These are phyloP conservation scores for Craniophora ligustri DNA, from an alignment of 2,888 invertebrate species.

Conservation along the genomic window DNA sequence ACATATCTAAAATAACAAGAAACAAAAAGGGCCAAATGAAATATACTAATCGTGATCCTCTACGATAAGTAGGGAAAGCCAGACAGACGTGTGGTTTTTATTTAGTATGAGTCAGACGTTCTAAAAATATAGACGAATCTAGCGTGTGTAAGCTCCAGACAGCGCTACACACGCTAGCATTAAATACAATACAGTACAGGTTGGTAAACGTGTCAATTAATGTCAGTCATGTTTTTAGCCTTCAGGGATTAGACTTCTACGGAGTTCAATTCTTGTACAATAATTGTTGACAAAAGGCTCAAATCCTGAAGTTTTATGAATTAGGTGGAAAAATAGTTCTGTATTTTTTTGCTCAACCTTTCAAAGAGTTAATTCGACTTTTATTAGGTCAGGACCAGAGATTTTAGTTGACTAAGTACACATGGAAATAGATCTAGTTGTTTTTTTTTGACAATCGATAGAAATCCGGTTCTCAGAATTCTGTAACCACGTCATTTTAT, in stretches of 20 bases:
- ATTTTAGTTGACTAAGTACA: too few relatives aligned
- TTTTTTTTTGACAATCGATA: slow-evolving; percentile 1
- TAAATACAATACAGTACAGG: too few relatives aligned
- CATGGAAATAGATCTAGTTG: not conserved
- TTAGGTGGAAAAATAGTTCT: not conserved
- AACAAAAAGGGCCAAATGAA: too few relatives aligned
- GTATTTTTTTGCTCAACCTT: not conserved
- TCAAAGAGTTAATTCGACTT: not conserved
- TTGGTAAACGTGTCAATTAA: not conserved
- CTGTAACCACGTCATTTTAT: not conserved
- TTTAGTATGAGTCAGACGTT: too few relatives aligned
- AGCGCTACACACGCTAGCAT: too few relatives aligned
- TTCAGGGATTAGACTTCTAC: not conserved
- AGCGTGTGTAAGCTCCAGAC: not conserved
- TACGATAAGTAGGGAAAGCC: too few relatives aligned
- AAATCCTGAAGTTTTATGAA: not conserved
- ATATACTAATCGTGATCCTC: too few relatives aligned
- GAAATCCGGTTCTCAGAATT: not conserved
- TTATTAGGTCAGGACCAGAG: too few relatives aligned
- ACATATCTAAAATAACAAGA: too few relatives aligned
- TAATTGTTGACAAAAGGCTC: too few relatives aligned
- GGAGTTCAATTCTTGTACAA: not conserved
- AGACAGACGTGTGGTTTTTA: too few relatives aligned
- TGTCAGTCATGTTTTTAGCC: not conserved
- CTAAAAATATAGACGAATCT: too few relatives aligned